A percentile compares a stretch with the other conserved stretches of the same genome.
phyloP scores from a whole-genome alignment of 1,140 invertebrate genomes.

The Holotrichia oblita region DNA sequence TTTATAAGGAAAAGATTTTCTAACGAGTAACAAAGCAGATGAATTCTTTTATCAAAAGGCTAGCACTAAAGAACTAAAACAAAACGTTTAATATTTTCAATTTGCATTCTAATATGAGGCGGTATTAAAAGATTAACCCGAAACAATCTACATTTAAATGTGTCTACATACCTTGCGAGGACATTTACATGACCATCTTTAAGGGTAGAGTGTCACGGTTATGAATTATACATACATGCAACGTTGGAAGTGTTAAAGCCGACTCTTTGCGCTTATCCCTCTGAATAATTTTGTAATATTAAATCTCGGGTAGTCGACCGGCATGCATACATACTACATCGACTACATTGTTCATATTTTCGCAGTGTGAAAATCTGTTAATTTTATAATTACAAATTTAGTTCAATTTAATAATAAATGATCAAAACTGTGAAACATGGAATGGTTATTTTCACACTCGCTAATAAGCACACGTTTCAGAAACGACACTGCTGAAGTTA shows the following conservation, averaged over 20 bases:
- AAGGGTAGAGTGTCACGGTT: conserved; percentile 31
- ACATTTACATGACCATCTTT: conserved; percentile 37
- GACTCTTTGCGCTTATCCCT: conserved; percentile 20
- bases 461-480: no score
- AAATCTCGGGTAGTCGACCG: conserved; percentile 17
- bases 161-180: neutral
- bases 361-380: neutral
- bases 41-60: no score
- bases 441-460: no score
- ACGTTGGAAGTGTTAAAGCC: conserved; percentile 26
- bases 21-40: no score
- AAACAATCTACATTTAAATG: conserved; percentile 35
- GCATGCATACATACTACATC: neutral
- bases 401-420: no score
- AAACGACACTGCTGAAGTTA: no score
- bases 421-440: no score
- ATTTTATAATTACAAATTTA: neutral
- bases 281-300: conserved; percentile 40
- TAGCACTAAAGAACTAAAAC: no score
- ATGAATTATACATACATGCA: conserved; percentile 38
- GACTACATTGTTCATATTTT: neutral
- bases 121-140: conserved; percentile 19
- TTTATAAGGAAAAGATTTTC: no score
- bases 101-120: neutral
- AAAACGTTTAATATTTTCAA: conserved; percentile 13